These are phyloP conservation scores for Philaethria dido DNA, from an alignment of 2,888 invertebrate species.

Conservation along the genomic window DNA sequence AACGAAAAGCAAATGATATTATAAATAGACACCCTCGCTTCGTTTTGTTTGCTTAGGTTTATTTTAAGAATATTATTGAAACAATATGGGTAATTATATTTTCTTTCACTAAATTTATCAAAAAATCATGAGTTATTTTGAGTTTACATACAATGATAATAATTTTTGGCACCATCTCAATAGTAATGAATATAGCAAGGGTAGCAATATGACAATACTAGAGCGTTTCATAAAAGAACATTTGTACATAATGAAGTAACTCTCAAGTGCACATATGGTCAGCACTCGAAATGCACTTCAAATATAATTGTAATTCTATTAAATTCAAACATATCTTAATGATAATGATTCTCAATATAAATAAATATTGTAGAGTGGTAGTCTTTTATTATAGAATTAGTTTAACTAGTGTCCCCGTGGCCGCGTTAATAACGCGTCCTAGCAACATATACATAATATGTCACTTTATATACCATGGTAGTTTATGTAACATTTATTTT, in stretches of 20 bases:
- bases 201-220: too few species aligned
- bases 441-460: too few species aligned
- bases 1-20: conserved; percentile 32
- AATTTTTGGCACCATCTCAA: too few species aligned
- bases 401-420: not conserved
- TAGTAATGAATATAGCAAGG: too few species aligned
- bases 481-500: too few species aligned
- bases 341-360: not conserved
- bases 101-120: too few species aligned
- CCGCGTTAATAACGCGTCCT: too few species aligned
- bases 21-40: conserved; percentile 36
- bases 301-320: conserved; percentile 19
- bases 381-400: not conserved
- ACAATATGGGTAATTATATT: not conserved
- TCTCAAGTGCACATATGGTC: conserved; percentile 16
- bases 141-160: too few species aligned
- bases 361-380: not conserved
- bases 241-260: not conserved
- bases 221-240: not conserved
- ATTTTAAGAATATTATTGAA: conserved; percentile 5
- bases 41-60: not conserved
- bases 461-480: too few species aligned
- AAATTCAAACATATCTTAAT: conserved; percentile 22
- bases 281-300: conserved; percentile 20
- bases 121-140: too few species aligned